Conservation (phyloP, 1,140 invertebrate species). For the Drosophila teissieri region DNA sequence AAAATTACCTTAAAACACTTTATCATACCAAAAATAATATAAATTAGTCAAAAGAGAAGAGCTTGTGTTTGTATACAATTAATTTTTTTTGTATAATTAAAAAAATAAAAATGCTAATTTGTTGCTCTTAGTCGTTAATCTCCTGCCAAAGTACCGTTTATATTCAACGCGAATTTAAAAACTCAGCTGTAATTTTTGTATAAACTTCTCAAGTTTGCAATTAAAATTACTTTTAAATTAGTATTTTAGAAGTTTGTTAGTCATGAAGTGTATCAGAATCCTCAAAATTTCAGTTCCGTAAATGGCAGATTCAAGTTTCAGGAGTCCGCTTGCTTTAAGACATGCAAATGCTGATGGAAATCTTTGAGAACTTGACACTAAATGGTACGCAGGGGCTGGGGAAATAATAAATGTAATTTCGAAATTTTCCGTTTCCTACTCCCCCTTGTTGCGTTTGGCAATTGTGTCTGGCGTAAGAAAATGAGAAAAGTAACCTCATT, state of each 20-base stretch:
- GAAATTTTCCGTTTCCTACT: constrained; percentile 39
- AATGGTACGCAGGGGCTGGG: constrained; percentile 35
- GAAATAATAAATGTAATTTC: constrained; percentile 71
- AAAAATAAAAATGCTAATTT: too few relatives aligned
- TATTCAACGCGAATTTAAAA: background rate
- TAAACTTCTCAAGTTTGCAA: constrained; percentile 52
- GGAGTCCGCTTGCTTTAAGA: constrained; percentile 33
- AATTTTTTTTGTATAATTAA: too few relatives aligned
- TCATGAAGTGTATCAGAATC: background rate
- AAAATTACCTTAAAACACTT: too few relatives aligned
- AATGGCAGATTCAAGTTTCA: constrained; percentile 35
- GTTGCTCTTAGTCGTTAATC: too few relatives aligned
- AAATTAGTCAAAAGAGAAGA: too few relatives aligned
- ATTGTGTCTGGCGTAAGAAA: constrained; percentile 58
- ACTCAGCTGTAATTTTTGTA: constrained; percentile 41
- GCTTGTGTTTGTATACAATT: too few relatives aligned
- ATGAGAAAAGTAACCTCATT: constrained; percentile 53
- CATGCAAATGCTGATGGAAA: constrained; percentile 23
- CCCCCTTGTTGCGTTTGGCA: constrained; percentile 30
- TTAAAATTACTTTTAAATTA: constrained; percentile 70
- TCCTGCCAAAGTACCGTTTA: background rate
- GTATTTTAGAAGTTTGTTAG: constrained; percentile 48
- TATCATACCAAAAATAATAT: too few relatives aligned
- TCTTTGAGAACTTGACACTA: constrained; percentile 35
- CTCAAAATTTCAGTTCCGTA: background rate